Evolutionary conservation across 2,113 vertebrate species (phyloP).

Genomic region (Excalfactoria chinensis): DNA sequence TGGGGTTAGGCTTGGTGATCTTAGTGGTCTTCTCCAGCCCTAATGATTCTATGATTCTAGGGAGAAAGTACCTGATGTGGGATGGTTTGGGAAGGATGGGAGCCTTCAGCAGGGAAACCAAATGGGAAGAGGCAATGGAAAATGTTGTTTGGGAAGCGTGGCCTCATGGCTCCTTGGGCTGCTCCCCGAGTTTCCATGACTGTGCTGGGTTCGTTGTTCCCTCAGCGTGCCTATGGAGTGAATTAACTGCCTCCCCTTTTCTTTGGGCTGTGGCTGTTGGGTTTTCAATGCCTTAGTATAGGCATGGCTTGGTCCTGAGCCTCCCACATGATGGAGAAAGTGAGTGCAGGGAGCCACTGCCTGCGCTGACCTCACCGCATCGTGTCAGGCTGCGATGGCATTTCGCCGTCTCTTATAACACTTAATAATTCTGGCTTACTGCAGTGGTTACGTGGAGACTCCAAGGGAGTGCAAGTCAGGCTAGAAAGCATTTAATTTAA

Average conservation of each 20-base stretch:
- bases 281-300: conserved; percentile 40
- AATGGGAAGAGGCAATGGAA: accelerated
- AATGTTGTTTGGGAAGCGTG: background rate
- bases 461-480: conserved; percentile 7
- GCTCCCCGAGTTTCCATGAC: background rate
- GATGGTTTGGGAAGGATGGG: too few species aligned
- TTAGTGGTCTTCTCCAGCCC: too few species aligned
- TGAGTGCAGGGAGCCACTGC: background rate
- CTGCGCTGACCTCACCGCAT: background rate
- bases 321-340: background rate
- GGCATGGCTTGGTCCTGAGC: background rate
- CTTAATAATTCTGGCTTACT: background rate
- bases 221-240: background rate
- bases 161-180: background rate
- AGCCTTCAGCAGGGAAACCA: accelerated
- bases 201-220: background rate
- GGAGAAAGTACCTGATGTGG: too few species aligned
- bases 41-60: too few species aligned
- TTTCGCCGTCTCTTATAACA: background rate
- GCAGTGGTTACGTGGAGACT: background rate
- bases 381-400: background rate
- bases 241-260: background rate
- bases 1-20: too few species aligned
- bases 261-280: accelerated
- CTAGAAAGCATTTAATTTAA: background rate